Evolutionary conservation across 1,140 invertebrate species (phyloP).

Genomic region (Helicoverpa armigera): DNA sequence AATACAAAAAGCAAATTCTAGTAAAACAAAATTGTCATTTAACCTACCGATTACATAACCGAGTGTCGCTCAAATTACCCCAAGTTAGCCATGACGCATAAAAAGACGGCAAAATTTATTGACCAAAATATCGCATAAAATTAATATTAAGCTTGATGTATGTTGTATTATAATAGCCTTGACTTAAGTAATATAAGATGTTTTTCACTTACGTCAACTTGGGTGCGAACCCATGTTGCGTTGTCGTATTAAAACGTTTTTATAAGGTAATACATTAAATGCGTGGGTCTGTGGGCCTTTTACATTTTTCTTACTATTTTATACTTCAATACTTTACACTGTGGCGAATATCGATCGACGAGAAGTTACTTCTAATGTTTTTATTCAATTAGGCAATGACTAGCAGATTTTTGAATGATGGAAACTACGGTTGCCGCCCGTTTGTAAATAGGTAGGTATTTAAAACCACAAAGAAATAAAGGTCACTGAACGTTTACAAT

Average conservation of each 20-base stretch:
- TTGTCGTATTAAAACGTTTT: background rate
- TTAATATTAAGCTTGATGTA: conserved; percentile 15
- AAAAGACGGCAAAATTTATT: conserved; percentile 19
- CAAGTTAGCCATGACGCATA: background rate
- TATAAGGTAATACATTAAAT: background rate
- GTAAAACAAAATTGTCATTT: no score
- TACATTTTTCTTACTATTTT: background rate
- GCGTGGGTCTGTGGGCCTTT: background rate
- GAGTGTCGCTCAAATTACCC: no score
- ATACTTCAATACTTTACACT: background rate
- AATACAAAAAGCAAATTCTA: no score
- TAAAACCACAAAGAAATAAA: background rate
- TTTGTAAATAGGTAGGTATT: background rate
- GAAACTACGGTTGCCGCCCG: background rate
- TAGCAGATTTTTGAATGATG: background rate
- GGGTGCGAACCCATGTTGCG: background rate
- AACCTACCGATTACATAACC: no score
- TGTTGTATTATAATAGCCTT: background rate
- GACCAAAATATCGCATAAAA: conserved; percentile 11
- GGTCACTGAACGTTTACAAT: background rate
- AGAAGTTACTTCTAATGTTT: background rate
- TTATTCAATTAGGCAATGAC: conserved; percentile 8
- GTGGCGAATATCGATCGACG: background rate
- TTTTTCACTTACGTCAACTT: conserved; percentile 15
- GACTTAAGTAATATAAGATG: background rate